phyloP scores from a whole-genome alignment of 2,888 invertebrate species.

The Aspidapion aeneum region DNA sequence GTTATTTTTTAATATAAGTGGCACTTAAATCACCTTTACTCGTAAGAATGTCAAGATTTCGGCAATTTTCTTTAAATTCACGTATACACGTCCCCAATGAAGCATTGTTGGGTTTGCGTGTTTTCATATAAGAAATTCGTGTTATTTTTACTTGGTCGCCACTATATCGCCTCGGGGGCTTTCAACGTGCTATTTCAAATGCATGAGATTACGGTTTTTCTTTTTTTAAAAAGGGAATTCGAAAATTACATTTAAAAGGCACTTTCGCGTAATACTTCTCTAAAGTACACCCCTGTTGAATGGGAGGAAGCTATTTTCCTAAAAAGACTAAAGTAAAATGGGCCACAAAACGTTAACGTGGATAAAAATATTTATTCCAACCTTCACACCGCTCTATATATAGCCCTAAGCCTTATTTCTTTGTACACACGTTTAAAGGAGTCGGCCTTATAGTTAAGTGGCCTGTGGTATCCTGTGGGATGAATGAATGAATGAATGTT shows the following conservation, averaged over 20 bases:
- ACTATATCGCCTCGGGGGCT: background rate
- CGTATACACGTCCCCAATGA: background rate
- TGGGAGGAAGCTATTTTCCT: background rate
- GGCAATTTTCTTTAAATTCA: background rate
- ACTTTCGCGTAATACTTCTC: background rate
- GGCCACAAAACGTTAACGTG: background rate
- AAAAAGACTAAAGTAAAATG: background rate
- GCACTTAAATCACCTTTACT: background rate
- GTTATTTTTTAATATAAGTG: background rate
- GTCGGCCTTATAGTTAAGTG: too few species aligned
- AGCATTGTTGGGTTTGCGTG: background rate
- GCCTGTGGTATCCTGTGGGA: too few species aligned
- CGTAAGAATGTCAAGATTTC: background rate
- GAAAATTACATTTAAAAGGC: background rate
- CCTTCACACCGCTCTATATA: too few species aligned
- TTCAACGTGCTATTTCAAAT: background rate
- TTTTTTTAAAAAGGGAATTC: background rate
- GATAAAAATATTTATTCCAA: background rate
- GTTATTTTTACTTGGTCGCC: background rate
- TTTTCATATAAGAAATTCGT: background rate
- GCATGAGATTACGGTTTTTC: background rate
- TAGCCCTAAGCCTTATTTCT: too few species aligned
- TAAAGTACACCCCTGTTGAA: background rate
- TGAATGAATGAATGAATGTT: too few species aligned
- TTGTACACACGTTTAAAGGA: too few species aligned